These are phyloP conservation scores for Cinclus mexicanus DNA, from an alignment of 2,113 vertebrate species.

Conservation along the genomic window DNA sequence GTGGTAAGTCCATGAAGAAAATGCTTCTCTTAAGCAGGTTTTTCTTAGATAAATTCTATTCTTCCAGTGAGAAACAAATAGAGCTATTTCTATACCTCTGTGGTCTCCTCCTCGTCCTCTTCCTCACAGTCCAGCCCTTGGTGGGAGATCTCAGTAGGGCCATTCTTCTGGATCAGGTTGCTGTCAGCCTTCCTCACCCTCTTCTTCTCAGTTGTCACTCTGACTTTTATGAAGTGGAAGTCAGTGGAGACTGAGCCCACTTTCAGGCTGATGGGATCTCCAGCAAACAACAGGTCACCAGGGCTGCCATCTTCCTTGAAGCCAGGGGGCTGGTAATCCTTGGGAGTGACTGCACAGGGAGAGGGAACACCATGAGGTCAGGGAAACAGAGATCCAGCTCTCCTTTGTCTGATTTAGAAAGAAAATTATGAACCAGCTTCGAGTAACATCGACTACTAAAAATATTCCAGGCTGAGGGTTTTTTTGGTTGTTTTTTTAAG, in stretches of 20 bases:
- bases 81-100: conserved; percentile 52
- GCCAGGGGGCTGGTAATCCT: conserved; percentile 78
- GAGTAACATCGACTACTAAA: background rate
- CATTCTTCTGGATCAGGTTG: conserved; percentile 3
- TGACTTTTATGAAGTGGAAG: conserved; percentile 76
- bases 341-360: conserved; percentile 73
- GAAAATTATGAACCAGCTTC: background rate
- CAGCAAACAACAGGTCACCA: conserved; percentile 66
- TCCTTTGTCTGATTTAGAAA: background rate
- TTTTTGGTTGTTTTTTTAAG: background rate
- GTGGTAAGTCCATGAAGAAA: background rate
- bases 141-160: conserved; percentile 59
- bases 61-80: background rate
- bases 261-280: conserved; percentile 67
- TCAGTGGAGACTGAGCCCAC: conserved; percentile 72
- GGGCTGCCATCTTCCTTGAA: conserved; percentile 69
- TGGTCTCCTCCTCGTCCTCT: conserved; percentile 65
- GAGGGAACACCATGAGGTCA: background rate
- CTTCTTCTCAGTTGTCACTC: conserved; percentile 69
- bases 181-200: conserved; percentile 37
- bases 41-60: background rate
- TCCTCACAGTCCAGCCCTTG: conserved; percentile 75
- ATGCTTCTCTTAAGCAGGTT: background rate
- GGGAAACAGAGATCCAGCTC: background rate
- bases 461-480: background rate